Evolutionary conservation across 2,888 invertebrate genomes (phyloP), one percentile per base, ranked within the genome.

Genomic region (Zeuzera pyrina): DNA sequence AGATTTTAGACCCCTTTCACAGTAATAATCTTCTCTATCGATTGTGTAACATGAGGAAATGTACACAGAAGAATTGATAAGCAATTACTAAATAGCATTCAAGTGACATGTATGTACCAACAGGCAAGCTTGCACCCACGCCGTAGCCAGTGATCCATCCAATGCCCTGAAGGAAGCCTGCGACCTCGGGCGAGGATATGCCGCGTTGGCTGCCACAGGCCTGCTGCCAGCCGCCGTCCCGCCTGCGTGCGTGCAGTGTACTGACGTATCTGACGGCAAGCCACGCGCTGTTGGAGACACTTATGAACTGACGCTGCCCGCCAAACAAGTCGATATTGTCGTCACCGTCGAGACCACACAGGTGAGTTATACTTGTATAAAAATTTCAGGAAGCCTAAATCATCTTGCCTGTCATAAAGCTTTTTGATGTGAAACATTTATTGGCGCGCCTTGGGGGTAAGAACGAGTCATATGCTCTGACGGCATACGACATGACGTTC

Each of bases 271-370:
- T n/a, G n/a, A n/a, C 0, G 84, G 85, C 36, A 50, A 55, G 8
- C 68, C 68, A 3, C 47, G 49, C 16, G 45, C 74, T 3, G 45
- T 91, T 1, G 90, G 88, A 1, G 89, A 91, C 8, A 73, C 64
- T 11, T 90, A 89, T 59, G 86, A 86, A 31, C 77, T 89, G 0
- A 89, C 89, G 49, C 57, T 87, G 14, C 92, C 93, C 1, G 85
- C 84, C 39, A 90, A 90, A 39, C 87, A 92, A 41, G 95, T 93
- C 1, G 96, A 96, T 56, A 84, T 96, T 34, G 78, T 96, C 0
- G 83, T 96, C 33, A 85, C 91, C 1, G 87, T 95, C 6, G 95
- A 96, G 49, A 66, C 69, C 7, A 73, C 85, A 0, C 50, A 78
- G 45, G 79, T 74, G 15, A 55, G 59, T 30, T n/a, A n/a, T n/a